Evolutionary conservation across 64 coral and sea anemone species (phyloP).

Genomic region (Stichodactyla helianthus): DNA sequence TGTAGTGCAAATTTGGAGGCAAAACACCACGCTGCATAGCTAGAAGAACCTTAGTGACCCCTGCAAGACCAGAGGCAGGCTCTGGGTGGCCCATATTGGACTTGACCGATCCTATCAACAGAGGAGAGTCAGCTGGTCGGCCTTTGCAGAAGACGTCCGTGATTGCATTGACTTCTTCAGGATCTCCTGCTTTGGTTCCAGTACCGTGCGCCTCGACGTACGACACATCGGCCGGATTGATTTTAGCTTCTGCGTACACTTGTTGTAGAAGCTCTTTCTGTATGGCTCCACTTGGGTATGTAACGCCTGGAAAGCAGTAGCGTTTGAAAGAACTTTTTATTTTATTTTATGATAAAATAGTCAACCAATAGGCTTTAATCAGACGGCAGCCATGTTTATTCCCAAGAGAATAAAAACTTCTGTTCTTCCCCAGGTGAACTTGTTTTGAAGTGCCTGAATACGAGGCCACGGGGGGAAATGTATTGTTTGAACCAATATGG

Average conservation of each 20-base stretch:
- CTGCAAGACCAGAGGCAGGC: conserved; percentile 69
- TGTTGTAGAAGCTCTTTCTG: conserved; percentile 74
- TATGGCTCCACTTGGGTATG: conserved; percentile 78
- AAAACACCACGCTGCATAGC: conserved; percentile 72
- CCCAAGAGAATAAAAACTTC: no score
- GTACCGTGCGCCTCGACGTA: conserved; percentile 86
- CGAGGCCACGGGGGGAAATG: no score
- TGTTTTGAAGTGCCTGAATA: no score
- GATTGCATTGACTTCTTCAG: conserved; percentile 68
- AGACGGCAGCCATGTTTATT: no score
- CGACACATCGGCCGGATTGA: conserved; percentile 58
- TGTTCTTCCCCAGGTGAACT: no score
- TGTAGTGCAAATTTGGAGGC: conserved; percentile 71
- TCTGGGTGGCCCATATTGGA: conserved; percentile 87
- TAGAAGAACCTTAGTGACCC: conserved; percentile 71
- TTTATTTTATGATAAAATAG: neutral
- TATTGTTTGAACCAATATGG: no score
- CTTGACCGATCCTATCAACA: conserved; percentile 79
- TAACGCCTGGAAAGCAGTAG: conserved; percentile 44
- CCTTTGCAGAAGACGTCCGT: conserved; percentile 58
- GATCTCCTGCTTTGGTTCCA: conserved; percentile 81
- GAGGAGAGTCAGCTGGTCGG: conserved; percentile 18
- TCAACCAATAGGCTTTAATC: no score
- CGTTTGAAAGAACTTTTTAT: neutral
- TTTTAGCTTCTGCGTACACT: conserved; percentile 71